Evolutionary conservation across 1,140 invertebrate species (phyloP), one percentile per base, ranked within the genome.

Genomic region (Drosophila yakuba): DNA sequence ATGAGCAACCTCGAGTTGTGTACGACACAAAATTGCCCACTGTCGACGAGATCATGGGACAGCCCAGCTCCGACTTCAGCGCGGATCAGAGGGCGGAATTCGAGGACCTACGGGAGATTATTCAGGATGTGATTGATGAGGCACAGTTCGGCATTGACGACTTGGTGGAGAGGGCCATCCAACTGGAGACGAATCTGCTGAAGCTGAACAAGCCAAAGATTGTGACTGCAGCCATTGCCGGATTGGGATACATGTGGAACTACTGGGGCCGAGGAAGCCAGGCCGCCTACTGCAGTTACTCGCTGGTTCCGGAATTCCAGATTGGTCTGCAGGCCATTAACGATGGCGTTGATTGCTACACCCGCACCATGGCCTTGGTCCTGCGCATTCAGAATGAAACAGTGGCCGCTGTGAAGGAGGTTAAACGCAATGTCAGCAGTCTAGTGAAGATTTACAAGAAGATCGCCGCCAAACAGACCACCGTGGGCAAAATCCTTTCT

Each of bases 271-370:
- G 76, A 6, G 71, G 48, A 10, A 28, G 52, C 0, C 78, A 83
- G 28, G 86, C 90, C 5, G 90, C 90, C 54, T 91, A 91, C 25
- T 91, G 90, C 56, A 85, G 83, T 50, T 91, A 91, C 47, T 90
- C 90, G 0, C 76, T 80, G 50, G 77, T 90, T 0, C 90, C 90
- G 4, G 80, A 91, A 48, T 67, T 91, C 25, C 86, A 72, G 14
- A 63, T 57, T 35, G 88, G 80, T 2, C 36, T 91, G 43, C 75
- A 90, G 7, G 50, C 81, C 41, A 61, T 91, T 12, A 82, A 85
- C 28, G 80, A 68, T 7, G 90, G 90, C 36, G 80, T 85, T 4
- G 86, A 89, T 23, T 91, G 90, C 56, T 91, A 91, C 54, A 58
- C 28, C 8, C 74, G 69, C 41, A 82, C 90, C 32, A 82, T 77